Evolutionary conservation across 2,888 invertebrate species (phyloP), one percentile per base, ranked within the genome.

Genomic region (Stenichneumon culpator): DNA sequence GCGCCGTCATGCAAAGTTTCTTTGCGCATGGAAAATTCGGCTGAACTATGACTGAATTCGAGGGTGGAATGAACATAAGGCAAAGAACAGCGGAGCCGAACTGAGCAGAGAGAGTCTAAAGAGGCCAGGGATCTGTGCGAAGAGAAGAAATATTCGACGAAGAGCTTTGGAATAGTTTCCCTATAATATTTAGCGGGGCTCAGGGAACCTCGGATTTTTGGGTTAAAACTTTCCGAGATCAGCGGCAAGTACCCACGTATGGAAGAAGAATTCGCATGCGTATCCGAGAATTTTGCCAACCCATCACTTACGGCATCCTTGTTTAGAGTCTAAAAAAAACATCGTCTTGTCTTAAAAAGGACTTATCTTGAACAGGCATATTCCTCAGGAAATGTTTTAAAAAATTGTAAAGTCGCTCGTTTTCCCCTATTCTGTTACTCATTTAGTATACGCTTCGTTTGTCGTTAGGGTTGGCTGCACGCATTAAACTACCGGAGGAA

Each of bases 11-110:
- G 44, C 60, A 44, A 79, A 83, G 83, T 83, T 79, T 83, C 83
- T 79, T 83, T 75, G 75, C 36, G 74, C 83, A 75, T 83, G 79
- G 79, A 28, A 83, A 83, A 79, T 79, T 68, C 83, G 63, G 68
- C 4, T 69, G 75, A 70, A 75, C 79, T 79, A 70, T 70, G 79
- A 70, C 75, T 83, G 83, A 83, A 79, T 79, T 83, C 79, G 70
- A 63, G 79, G 70, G 68, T 79, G 69, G 83, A 79, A 79, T 72
- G 83, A 79, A 79, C 69, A 32, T 60, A 28, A 77, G 67, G 14
- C 63, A 54, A 16, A 57, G 47, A 9, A 44, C 19, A 36, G 32
- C 9, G 32, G 36, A 16, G 11, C 67, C 11, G 19, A 39, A 44
- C 3, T 39, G 11, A 63, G 36, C 67, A 47, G 44, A 39, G 44